These are phyloP conservation scores for Diaperis boleti DNA, from an alignment of 2,888 invertebrate species.

Conservation along the genomic window DNA sequence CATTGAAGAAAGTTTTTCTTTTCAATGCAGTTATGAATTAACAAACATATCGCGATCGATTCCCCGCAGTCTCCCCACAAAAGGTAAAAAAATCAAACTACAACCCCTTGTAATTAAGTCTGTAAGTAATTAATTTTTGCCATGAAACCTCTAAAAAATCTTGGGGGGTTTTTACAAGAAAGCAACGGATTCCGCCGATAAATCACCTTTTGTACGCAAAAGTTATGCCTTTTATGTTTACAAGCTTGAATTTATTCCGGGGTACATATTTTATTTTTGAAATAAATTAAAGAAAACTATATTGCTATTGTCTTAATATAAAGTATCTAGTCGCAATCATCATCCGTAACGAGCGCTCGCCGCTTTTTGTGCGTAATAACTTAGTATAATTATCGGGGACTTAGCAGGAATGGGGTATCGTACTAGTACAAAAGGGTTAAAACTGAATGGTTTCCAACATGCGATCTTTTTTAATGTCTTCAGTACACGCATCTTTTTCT, in stretches of 20 bases:
- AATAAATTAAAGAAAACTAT: constrained; percentile 60
- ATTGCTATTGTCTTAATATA: constrained; percentile 57
- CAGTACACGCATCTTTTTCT: constrained; percentile 65
- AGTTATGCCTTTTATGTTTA: constrained; percentile 32
- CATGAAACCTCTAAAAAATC: constrained; percentile 31
- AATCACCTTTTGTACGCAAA: constrained; percentile 30
- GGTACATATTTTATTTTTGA: constrained; percentile 57
- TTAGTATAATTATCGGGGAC: constrained; percentile 26
- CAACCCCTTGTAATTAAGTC: constrained; percentile 37
- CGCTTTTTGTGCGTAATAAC: constrained; percentile 15
- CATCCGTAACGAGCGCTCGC: constrained; percentile 13
- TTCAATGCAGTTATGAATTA: constrained; percentile 5
- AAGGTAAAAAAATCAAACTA: constrained; percentile 19
- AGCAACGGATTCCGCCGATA: constrained; percentile 5
- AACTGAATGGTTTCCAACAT: constrained; percentile 58
- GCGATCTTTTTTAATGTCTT: constrained; percentile 64
- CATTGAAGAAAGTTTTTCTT: constrained; percentile 3
- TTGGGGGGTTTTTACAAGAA: constrained; percentile 7
- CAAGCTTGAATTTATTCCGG: constrained; percentile 26
- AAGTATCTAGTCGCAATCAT: constrained; percentile 45
- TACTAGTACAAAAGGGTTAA: constrained; percentile 52
- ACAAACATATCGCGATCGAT: constrained; percentile 28
- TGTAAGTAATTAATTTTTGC: constrained; percentile 39
- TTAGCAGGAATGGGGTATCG: constrained; percentile 43
- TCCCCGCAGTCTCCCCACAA: constrained; percentile 14